These are phyloP conservation scores for Bombus terrestris DNA, from an alignment of 1,140 invertebrate species.

Conservation along the genomic window DNA sequence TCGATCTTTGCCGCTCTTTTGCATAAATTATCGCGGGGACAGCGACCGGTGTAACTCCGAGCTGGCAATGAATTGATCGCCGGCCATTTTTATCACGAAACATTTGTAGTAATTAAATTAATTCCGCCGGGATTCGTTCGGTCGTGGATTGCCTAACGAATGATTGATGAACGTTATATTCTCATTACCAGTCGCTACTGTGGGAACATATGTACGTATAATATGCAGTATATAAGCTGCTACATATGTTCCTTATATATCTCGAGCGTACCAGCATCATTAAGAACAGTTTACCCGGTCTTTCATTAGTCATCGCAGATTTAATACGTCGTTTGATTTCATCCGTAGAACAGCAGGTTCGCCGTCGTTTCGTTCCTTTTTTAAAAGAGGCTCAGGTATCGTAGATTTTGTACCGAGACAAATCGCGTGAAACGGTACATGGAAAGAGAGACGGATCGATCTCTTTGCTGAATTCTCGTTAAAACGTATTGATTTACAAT, in stretches of 20 bases:
- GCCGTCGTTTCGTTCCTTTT: slow-evolving; percentile 16
- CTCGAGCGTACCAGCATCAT: slow-evolving; percentile 56
- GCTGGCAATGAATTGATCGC: slow-evolving; percentile 32
- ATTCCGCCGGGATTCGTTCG: slow-evolving; percentile 60
- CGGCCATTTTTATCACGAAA: slow-evolving; percentile 50
- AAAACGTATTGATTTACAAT: slow-evolving; percentile 53
- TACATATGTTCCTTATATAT: slow-evolving; percentile 35
- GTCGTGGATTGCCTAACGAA: slow-evolving; percentile 63
- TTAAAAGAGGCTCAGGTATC: not conserved
- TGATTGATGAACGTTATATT: slow-evolving; percentile 69
- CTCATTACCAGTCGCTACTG: slow-evolving; percentile 69
- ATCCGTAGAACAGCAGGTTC: slow-evolving; percentile 27
- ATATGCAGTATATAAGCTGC: slow-evolving; percentile 11
- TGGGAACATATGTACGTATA: slow-evolving; percentile 65
- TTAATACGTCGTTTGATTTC: slow-evolving; percentile 67
- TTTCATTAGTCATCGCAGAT: slow-evolving; percentile 70
- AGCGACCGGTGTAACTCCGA: not conserved
- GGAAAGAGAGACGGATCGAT: not conserved
- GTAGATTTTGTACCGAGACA: not conserved
- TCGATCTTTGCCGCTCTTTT: not conserved
- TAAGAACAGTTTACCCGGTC: slow-evolving; percentile 67
- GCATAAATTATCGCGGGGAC: slow-evolving; percentile 26
- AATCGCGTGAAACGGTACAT: slow-evolving; percentile 20
- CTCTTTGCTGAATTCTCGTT: slow-evolving; percentile 29
- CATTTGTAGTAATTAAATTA: slow-evolving; percentile 71